phyloP scores from a whole-genome alignment of 1,140 invertebrate genomes.

The Homarus americanus region DNA sequence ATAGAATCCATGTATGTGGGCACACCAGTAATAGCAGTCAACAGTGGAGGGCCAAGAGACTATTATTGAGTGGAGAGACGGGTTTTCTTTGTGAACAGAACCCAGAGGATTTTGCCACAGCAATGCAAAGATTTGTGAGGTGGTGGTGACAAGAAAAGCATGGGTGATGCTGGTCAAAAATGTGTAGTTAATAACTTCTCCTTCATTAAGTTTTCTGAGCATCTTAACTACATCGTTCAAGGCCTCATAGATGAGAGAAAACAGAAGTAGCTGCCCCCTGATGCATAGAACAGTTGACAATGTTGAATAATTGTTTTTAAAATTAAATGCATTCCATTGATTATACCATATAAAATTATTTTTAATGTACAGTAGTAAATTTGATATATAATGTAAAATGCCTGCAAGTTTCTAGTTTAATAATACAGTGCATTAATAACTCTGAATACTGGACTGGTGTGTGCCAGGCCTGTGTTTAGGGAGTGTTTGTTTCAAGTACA shows the following conservation, averaged over 20 bases:
- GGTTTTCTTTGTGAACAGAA: constrained; percentile 90
- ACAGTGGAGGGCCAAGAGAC: constrained; percentile 98
- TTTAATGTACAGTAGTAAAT: too few species aligned
- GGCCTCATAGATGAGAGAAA: constrained; percentile 58
- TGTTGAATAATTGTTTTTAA: too few species aligned
- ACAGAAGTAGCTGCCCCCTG: constrained; percentile 42
- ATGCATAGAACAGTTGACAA: too few species aligned
- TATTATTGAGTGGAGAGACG: constrained; percentile 89
- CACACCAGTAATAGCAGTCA: constrained; percentile 96
- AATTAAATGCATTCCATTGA: too few species aligned
- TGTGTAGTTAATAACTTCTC: constrained; percentile 51
- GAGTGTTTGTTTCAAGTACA: too few species aligned
- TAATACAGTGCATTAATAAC: too few species aligned
- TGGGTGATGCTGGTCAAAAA: constrained; percentile 28
- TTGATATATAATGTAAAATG: too few species aligned
- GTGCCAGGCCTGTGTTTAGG: too few species aligned
- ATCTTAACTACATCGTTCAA: constrained; percentile 55
- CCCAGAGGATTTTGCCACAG: constrained; percentile 86
- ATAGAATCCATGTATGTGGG: constrained; percentile 97
- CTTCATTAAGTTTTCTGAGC: constrained; percentile 51
- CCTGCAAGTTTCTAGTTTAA: too few species aligned
- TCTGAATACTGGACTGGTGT: too few species aligned
- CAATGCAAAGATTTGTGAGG: constrained; percentile 84
- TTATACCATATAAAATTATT: too few species aligned
- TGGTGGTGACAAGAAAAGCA: background rate